A percentile compares a stretch with the other conserved stretches of the same genome.
phyloP scores from a whole-genome alignment of 2,888 invertebrate genomes.

The Lasioglossum morio region DNA sequence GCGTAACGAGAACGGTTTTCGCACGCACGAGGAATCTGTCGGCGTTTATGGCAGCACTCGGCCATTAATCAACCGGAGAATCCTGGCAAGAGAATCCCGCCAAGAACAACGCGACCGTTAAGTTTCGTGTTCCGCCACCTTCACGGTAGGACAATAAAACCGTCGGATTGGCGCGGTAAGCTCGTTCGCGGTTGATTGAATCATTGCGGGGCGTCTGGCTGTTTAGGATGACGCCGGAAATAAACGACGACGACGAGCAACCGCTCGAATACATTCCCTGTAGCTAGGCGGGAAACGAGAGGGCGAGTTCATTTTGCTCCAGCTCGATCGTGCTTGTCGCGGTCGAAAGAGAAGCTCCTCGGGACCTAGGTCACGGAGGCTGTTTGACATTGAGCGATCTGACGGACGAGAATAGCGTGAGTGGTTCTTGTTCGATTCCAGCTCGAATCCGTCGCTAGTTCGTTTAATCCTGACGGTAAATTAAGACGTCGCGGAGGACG shows the following conservation, averaged over 20 bases:
- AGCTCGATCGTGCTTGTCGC: neutral
- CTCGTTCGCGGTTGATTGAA: constrained; percentile 54
- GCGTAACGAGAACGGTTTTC: constrained; percentile 22
- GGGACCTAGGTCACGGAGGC: constrained; percentile 13
- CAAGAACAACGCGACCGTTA: constrained; percentile 53
- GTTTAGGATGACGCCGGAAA: constrained; percentile 45
- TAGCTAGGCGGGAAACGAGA: neutral
- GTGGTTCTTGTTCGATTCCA: constrained; percentile 9
- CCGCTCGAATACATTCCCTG: constrained; percentile 12
- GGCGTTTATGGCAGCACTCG: constrained; percentile 50
- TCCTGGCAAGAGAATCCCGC: constrained; percentile 48
- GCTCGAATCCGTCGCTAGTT: neutral
- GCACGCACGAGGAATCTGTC: constrained; percentile 54
- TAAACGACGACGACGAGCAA: constrained; percentile 27
- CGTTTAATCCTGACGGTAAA: neutral
- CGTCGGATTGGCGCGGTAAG: constrained; percentile 40
- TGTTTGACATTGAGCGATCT: constrained; percentile 17
- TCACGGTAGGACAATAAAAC: constrained; percentile 50
- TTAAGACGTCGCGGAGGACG: neutral
- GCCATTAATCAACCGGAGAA: constrained; percentile 49
- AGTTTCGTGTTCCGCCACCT: constrained; percentile 47
- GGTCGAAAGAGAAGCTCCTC: neutral
- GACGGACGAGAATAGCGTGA: neutral
- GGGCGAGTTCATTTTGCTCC: neutral
- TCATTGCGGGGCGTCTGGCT: constrained; percentile 43